Conservation (phyloP, 2,113 vertebrate genomes). For the Corydoras sp. region DNA sequence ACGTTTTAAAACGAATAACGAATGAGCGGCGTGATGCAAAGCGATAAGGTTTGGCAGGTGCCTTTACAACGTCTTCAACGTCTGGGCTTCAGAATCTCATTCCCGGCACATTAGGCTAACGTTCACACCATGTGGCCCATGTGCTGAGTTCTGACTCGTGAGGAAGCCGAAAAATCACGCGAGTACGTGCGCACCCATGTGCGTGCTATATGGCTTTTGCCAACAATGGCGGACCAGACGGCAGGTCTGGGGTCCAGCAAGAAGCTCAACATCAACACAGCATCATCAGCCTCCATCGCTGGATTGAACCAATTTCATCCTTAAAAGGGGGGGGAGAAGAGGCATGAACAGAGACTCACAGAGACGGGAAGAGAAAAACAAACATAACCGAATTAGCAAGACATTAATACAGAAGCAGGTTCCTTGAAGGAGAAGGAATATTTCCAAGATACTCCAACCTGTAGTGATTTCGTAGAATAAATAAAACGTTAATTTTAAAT, state of each 20-base stretch:
- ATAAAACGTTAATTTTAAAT: not conserved
- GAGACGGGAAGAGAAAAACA: constrained; percentile 30
- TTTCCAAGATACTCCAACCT: not conserved
- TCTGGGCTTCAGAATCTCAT: too few species aligned
- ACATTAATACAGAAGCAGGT: not conserved
- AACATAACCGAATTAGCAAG: constrained; percentile 22
- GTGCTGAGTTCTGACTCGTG: not conserved
- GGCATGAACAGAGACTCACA: constrained; percentile 3
- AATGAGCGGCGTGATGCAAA: not conserved
- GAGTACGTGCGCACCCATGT: not conserved
- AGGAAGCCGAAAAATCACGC: constrained; percentile 6
- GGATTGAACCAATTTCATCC: constrained; percentile 36
- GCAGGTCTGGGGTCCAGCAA: constrained; percentile 32
- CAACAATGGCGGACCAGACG: constrained; percentile 30
- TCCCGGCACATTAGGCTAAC: too few species aligned
- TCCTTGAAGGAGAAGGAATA: not conserved
- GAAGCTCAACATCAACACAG: constrained; percentile 32
- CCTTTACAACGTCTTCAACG: too few species aligned
- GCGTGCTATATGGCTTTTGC: not conserved
- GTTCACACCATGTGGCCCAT: too few species aligned
- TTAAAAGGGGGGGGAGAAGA: constrained; percentile 25
- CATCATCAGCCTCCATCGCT: constrained; percentile 37
- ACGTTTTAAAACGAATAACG: not conserved
- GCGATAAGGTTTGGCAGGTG: not conserved
- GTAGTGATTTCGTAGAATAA: too few species aligned